Evolutionary conservation across 2,888 invertebrate species (phyloP), one percentile per base, ranked within the genome.

Genomic region (Agriopis aurantiaria): DNA sequence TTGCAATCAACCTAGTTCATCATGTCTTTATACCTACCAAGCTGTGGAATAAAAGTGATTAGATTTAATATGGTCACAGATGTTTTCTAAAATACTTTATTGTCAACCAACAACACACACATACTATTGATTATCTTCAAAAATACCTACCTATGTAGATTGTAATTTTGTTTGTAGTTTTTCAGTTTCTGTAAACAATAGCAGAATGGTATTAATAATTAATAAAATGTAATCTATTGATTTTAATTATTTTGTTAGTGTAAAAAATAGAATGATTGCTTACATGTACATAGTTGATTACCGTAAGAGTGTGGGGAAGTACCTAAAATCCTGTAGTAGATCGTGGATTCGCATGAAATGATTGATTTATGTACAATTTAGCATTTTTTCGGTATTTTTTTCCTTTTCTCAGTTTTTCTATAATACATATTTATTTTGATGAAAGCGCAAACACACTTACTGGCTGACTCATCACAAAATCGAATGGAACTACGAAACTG

Each of bases 21-120:
- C 33, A 5, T 33, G 1, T 33, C 33, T 33, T 33, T 8, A 9
- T 52, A 23, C 17, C 11, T 52, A 52, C 17, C 11, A 46, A 33
- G 46, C 43, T 58, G 23, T 58, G 33, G 11, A 45, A 45, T 45
- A 11, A 17, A 57, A 14, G 11, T 17, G 10, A 58, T 33, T n/a
- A 33, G 23, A 48, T 48, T 46, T 46, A 8, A 46, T 45, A 45
- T 46, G 23, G n/a, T 33, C n/a, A 58, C 58, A 58, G 46, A 58
- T 58, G 58, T 58, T 58, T 46, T 58, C 41, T 17, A 46, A 46
- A 46, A 45, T 57, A 41, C 43, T 43, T 58, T 46, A 12, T 46
- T 63, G 33, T 46, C 9, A 23, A 33, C 23, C 58, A 33, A 58
- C 8, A 58, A 33, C 46, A 58, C 46, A 48, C 17, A 45, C 14